Base-by-base conservation (phyloP, 2,113 vertebrate species). In the Protobothrops mucrosquamatus region DNA sequence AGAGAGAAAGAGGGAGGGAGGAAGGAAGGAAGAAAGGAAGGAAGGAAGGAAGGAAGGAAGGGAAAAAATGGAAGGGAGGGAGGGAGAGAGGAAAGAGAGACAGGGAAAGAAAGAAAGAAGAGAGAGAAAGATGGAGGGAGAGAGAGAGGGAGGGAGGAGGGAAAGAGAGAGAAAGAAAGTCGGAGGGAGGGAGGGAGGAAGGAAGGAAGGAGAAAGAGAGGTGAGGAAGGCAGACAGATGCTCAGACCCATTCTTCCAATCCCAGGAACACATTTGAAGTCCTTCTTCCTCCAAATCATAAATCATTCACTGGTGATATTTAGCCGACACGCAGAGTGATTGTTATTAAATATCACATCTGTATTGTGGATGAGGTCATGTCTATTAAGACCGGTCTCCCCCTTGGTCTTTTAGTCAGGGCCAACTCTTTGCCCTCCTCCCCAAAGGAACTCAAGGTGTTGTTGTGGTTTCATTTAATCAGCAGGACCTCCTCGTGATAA, bases 291-390 rank as follows among this genome's bases (percentile, higher is more conserved):
- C 56, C 55, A 15, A 87, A 64, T 26, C 46, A 87, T 92, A 88
- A 43, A 92, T 92, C 46, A 92, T 69, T 69, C 39, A 46, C 56
- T 59, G 2, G 6, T 88, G n/a, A 64, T 54, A 64, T 64, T 92
- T 88, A 12, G 29, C 23, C 39, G 12, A 88, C 91, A 88, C n/a
- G 64, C 29, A 69, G 6, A 91, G 74, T 59, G 56, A 59, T 86
- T 20, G 15, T n/a, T 85, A 91, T 91, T 87, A 91, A 91, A 87
- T 61, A 91, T 61, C 91, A 51, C 91, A 91, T 61, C 81, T 91
- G 91, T 56, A 87, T 87, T 23, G 22, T 14, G 56, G 55, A 87
- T 87, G 91, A 87, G 56, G 91, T 86, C 85, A 14, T 48, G 43
- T n/a, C 43, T 61, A 87, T 87, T 91, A 85, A 91, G 23, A 48